These are phyloP conservation scores for Drosophila carrolli DNA, from an alignment of 1,140 invertebrate species.

Conservation along the genomic window DNA sequence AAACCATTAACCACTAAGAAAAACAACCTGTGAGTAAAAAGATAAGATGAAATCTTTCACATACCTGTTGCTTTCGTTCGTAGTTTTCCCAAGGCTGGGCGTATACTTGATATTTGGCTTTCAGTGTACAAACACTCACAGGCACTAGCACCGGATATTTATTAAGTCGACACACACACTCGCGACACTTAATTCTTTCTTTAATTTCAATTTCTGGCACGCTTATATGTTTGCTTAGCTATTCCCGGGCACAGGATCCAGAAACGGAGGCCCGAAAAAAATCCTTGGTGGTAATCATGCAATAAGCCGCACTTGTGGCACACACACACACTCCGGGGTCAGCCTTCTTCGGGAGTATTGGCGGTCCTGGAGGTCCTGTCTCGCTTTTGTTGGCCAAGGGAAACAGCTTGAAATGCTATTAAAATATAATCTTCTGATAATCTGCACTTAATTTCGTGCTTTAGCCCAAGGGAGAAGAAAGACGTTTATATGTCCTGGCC, in stretches of 20 bases:
- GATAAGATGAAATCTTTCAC: conserved; percentile 13
- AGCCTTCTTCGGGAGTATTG: conserved; percentile 5
- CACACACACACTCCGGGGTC: conserved; percentile 32
- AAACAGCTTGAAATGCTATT: conserved; percentile 83
- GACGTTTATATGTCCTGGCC: conserved; percentile 34
- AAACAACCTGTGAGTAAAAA: neutral
- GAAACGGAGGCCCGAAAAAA: conserved; percentile 31
- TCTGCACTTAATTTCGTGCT: conserved; percentile 81
- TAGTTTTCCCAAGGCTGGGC: conserved; percentile 5
- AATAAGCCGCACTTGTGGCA: conserved; percentile 70
- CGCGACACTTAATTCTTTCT: conserved; percentile 62
- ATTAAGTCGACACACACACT: conserved; percentile 39
- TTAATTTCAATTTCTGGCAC: conserved; percentile 74
- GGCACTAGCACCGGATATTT: conserved; percentile 28
- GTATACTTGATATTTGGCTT: conserved; percentile 52
- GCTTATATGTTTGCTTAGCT: conserved; percentile 60
- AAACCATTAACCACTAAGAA: neutral
- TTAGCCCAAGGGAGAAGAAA: conserved; percentile 34
- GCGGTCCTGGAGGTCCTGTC: neutral
- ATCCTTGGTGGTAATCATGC: conserved; percentile 59
- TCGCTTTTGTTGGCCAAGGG: conserved; percentile 47
- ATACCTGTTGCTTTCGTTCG: conserved; percentile 56
- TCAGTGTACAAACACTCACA: conserved; percentile 22
- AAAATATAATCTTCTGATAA: conserved; percentile 83
- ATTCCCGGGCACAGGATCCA: conserved; percentile 7